Base-by-base conservation (phyloP, 2,797 vertebrate genomes). In the Centropyge bicolor region DNA sequence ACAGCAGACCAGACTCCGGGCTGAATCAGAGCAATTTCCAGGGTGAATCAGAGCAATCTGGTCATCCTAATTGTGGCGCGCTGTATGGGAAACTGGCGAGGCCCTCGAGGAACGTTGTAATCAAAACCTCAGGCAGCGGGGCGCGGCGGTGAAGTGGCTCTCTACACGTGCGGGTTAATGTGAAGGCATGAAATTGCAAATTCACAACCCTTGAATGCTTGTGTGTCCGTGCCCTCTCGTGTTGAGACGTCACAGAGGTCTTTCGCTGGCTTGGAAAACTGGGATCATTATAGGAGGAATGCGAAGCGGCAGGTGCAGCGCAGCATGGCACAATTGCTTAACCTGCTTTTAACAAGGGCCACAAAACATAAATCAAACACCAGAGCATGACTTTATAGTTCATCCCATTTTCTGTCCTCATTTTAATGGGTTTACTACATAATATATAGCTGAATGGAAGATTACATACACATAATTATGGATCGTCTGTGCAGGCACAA, bases 51-150 rank as follows among this genome's bases (percentile, higher is more conserved):
- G 80, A 77, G 79, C 82, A 80, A 78, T 88, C 76, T 88, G 84
- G 76, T 90, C 87, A 76, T 78, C 74, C 75, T 90, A 88, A 91
- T 93, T 91, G 89, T 69, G 62, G 40, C 48, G 46, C 62, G 61
- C 59, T 80, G 67, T 64, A 88, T 70, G 45, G 64, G 56, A 79
- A 71, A 67, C 51, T 78, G 66, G 56, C 61, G 56, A 68, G 73
- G 61, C 84, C 73, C 86, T 86, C 8, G 16, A 83, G 69, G 56
- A 84, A 83, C 75, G 76, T 69, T 84, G 76, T 86, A 90, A 91
- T 90, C 90, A 85, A 87, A 81, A 80, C 78, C 63, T 81, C 78
- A 43, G 76, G 73, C 87, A 40, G 73, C 61, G 46, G 70, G 73
- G 57, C 55, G 73, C 67, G 45, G 79, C 36, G 10, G 62, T 84